Conservation (phyloP, 2,888 invertebrate genomes). For the Drosophila vallismaia region DNA sequence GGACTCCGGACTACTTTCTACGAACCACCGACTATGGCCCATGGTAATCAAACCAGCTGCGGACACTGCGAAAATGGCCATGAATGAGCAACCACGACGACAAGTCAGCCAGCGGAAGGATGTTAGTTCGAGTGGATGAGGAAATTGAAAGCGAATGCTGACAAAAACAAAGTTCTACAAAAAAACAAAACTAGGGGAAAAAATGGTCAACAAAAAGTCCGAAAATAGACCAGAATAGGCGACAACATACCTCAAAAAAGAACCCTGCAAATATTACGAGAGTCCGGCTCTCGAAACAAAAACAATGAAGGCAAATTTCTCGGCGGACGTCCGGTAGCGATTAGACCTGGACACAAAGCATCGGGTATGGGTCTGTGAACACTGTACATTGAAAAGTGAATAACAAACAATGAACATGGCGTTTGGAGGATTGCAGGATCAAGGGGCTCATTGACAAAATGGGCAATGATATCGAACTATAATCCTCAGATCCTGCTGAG, state of each 20-base stretch:
- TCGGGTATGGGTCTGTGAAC: constrained; percentile 75
- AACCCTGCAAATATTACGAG: constrained; percentile 38
- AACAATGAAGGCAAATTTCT: constrained; percentile 78
- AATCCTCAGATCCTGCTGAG: constrained; percentile 88
- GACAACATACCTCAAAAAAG: constrained; percentile 12
- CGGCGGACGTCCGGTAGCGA: constrained; percentile 70
- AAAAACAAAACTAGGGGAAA: constrained; percentile 21
- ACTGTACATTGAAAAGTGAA: constrained; percentile 17
- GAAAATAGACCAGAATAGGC: constrained; percentile 34
- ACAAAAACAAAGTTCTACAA: constrained; percentile 66
- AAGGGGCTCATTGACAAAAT: constrained; percentile 89
- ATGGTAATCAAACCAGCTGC: constrained; percentile 2
- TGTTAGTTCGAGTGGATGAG: constrained; percentile 75
- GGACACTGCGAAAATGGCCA: constrained; percentile 46
- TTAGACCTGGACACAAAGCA: constrained; percentile 90
- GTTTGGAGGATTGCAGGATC: constrained; percentile 84
- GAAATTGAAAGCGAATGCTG: constrained; percentile 80
- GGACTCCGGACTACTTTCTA: neutral
- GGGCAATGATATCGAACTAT: neutral
- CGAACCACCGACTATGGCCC: constrained; percentile 2
- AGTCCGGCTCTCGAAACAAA: constrained; percentile 43
- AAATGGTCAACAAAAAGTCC: constrained; percentile 5
- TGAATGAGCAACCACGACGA: constrained; percentile 51
- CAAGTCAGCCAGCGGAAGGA: constrained; percentile 75
- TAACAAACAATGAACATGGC: constrained; percentile 90